Evolutionary conservation across 2,797 vertebrate genomes (phyloP).

Genomic region (Anableps anableps): DNA sequence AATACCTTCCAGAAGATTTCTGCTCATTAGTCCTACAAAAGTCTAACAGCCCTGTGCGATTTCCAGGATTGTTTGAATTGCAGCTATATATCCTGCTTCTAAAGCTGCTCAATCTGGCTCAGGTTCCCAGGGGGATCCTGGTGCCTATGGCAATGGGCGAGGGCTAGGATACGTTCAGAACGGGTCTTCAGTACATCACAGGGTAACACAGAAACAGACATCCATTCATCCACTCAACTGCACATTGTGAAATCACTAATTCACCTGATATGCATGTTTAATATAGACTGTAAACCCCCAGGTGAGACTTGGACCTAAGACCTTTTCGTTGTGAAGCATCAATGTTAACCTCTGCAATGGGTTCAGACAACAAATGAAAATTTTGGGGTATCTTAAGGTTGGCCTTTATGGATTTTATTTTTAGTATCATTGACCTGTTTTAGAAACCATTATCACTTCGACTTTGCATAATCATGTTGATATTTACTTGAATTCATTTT

Average conservation of each 20-base stretch:
- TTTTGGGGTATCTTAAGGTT: neutral
- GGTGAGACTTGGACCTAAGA: neutral
- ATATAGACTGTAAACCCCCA: neutral
- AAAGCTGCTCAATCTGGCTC: neutral
- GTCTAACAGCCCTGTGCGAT: neutral
- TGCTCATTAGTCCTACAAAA: neutral
- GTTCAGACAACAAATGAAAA: neutral
- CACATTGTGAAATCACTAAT: neutral
- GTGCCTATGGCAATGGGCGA: neutral
- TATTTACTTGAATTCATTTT: neutral
- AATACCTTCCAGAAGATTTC: neutral
- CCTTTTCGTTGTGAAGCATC: neutral
- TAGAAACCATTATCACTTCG: neutral
- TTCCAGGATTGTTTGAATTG: neutral
- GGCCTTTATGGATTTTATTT: neutral
- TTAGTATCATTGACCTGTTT: neutral
- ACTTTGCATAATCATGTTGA: neutral
- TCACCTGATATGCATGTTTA: slow-evolving; percentile 1
- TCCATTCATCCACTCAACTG: neutral
- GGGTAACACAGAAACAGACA: neutral
- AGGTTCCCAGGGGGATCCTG: slow-evolving; percentile 2
- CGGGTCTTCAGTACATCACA: neutral
- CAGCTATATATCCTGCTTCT: neutral
- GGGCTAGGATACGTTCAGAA: neutral
- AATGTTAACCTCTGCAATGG: neutral